phyloP scores from a whole-genome alignment of 2,113 vertebrate genomes.

The Cepphus grylle region DNA sequence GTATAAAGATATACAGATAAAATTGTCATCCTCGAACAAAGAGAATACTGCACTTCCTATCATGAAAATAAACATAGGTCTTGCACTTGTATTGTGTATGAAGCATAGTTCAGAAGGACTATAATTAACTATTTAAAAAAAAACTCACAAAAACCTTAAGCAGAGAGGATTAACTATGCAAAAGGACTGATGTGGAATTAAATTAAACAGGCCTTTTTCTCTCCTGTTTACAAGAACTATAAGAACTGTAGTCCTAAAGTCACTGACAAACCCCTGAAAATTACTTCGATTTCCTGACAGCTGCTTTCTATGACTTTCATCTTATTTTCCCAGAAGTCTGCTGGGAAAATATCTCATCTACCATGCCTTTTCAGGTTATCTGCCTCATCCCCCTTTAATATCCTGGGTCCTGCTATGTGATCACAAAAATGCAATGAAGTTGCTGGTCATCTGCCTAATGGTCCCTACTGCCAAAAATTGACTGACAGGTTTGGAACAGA shows the following conservation, averaged over 20 bases:
- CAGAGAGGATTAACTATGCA: not conserved
- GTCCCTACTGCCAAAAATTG: not conserved
- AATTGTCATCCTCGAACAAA: not conserved
- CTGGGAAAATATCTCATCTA: not conserved
- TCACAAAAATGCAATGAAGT: not conserved
- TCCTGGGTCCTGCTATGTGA: not conserved
- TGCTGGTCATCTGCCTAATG: not conserved
- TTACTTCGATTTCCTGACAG: not conserved
- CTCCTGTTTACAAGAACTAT: not conserved
- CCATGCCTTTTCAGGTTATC: not conserved
- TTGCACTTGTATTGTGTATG: not conserved
- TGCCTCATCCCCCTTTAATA: not conserved
- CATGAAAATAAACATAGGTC: not conserved
- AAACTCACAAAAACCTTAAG: not conserved
- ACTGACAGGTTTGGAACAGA: not conserved
- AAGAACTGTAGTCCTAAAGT: not conserved
- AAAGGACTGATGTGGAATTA: not conserved
- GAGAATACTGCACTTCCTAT: not conserved
- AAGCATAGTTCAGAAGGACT: not conserved
- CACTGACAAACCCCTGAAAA: not conserved
- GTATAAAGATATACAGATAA: not conserved
- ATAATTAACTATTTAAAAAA: not conserved
- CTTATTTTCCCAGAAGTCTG: not conserved
- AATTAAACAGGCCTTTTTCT: not conserved
- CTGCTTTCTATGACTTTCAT: not conserved